phyloP scores from a whole-genome alignment of 2,113 vertebrate genomes.

The Synodontis membranacea region DNA sequence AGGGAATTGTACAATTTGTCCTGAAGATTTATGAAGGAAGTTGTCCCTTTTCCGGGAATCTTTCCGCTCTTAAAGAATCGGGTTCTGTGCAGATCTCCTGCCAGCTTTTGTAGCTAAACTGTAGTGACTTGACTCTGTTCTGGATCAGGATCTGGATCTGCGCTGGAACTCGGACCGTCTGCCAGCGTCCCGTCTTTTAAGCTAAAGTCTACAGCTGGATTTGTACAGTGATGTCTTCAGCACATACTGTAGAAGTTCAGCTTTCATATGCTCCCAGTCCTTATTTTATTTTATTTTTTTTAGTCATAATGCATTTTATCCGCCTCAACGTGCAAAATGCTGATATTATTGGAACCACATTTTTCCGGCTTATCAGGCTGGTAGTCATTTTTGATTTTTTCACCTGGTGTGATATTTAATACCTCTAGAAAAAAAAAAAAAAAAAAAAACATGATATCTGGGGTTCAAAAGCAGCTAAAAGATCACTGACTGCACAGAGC shows the following conservation, averaged over 20 bases:
- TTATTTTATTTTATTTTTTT: too few relatives aligned
- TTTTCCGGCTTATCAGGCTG: background rate
- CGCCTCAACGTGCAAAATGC: background rate
- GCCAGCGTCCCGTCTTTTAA: background rate
- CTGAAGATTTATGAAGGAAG: background rate
- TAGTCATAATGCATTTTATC: background rate
- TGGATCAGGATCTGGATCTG: background rate
- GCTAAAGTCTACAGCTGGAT: background rate
- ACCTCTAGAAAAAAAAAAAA: too few relatives aligned
- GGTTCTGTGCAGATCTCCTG: background rate
- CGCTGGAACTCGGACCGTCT: background rate
- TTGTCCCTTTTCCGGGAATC: background rate
- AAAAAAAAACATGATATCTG: background rate
- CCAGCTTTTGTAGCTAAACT: background rate
- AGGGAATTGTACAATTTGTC: background rate
- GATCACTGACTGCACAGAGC: too few relatives aligned
- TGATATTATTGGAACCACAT: slow-evolving; percentile 3
- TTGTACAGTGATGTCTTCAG: background rate
- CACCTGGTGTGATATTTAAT: background rate
- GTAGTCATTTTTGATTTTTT: background rate
- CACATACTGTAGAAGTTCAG: background rate
- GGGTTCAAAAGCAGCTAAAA: background rate
- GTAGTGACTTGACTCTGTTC: background rate
- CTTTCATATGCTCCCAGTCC: background rate
- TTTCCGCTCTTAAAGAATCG: background rate